Conservation (phyloP, 2,113 vertebrate species). For the Cranoglanis bouderius region DNA sequence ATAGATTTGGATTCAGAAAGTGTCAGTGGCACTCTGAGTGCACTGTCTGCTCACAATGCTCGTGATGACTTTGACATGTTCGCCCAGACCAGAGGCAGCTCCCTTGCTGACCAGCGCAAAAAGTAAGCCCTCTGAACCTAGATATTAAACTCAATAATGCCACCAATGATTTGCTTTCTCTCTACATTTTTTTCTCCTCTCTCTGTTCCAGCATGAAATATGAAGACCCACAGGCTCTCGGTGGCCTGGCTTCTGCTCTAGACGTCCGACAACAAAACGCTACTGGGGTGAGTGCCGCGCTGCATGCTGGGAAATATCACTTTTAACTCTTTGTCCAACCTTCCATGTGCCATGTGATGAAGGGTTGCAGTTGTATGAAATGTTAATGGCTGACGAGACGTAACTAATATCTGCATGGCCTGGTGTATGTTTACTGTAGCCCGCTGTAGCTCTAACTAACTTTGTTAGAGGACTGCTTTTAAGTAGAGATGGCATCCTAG, state of each 20-base stretch:
- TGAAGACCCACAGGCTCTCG: constrained; percentile 86
- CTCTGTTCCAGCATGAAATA: constrained; percentile 80
- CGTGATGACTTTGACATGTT: constrained; percentile 95
- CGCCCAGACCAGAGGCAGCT: constrained; percentile 89
- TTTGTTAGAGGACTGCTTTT: not conserved
- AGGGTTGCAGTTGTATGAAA: constrained; percentile 16
- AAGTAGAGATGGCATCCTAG: not conserved
- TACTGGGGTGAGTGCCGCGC: constrained; percentile 82
- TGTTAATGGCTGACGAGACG: not conserved
- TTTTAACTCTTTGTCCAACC: not conserved
- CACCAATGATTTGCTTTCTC: not conserved
- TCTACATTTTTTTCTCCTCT: not conserved
- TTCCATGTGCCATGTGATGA: not conserved
- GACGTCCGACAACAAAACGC: constrained; percentile 88
- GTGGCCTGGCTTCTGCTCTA: constrained; percentile 82
- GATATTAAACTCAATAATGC: not conserved
- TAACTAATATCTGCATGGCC: constrained; percentile 45
- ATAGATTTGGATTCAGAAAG: constrained; percentile 84
- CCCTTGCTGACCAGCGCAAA: constrained; percentile 90
- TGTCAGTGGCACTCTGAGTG: constrained; percentile 81
- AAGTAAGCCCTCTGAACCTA: constrained; percentile 73
- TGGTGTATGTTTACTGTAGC: constrained; percentile 12
- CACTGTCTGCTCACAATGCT: constrained; percentile 76
- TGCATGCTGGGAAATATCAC: constrained; percentile 44
- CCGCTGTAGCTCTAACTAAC: constrained; percentile 14